Conservation (phyloP, 2,888 invertebrate species). For the Diploptera punctata region DNA sequence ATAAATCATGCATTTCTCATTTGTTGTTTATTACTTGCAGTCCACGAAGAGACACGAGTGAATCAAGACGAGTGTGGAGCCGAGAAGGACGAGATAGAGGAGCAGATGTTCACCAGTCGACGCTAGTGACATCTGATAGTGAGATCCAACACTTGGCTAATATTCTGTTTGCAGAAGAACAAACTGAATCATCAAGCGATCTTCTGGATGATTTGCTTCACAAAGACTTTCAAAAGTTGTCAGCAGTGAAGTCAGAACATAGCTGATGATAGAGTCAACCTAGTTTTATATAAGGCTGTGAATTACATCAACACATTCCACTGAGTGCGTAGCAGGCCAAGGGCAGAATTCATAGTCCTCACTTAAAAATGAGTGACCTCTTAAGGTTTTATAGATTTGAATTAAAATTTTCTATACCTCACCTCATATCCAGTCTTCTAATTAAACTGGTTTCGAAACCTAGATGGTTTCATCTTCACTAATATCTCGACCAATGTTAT, state of each 20-base stretch:
- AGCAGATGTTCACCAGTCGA: background rate
- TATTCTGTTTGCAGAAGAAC: background rate
- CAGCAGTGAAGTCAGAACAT: background rate
- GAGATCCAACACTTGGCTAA: background rate
- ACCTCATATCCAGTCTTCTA: too few relatives aligned
- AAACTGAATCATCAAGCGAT: background rate
- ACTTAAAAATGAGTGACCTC: too few relatives aligned
- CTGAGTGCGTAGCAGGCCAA: too few relatives aligned
- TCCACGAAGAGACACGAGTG: background rate
- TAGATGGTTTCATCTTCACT: too few relatives aligned
- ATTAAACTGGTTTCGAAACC: too few relatives aligned
- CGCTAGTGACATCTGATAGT: background rate
- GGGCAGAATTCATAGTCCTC: too few relatives aligned
- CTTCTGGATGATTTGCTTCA: background rate
- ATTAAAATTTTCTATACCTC: too few relatives aligned
- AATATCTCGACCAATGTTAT: too few relatives aligned
- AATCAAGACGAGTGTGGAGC: background rate
- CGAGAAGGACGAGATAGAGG: background rate
- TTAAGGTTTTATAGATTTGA: too few relatives aligned
- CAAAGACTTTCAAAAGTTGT: conserved; percentile 9
- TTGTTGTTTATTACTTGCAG: conserved; percentile 1
- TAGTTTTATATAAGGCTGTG: too few relatives aligned
- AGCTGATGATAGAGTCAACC: background rate
- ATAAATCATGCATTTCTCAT: too few relatives aligned
- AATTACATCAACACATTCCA: too few relatives aligned